phyloP scores from a whole-genome alignment of 1,140 invertebrate genomes.

The Drosophila takahashii region DNA sequence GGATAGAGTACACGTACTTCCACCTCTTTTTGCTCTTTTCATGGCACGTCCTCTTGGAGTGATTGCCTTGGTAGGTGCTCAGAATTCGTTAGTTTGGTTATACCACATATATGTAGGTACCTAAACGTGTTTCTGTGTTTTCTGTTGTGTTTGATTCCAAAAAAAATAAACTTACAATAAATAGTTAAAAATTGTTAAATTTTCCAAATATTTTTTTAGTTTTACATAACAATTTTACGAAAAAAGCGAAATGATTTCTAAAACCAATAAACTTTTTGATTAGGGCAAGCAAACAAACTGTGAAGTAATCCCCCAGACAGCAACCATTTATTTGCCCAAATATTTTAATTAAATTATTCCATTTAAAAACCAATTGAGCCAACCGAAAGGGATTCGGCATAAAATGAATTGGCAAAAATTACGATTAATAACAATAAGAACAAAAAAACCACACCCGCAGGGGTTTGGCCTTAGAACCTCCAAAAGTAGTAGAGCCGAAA shows the following conservation, averaged over 20 bases:
- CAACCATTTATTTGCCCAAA: constrained; percentile 32
- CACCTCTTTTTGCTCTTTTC: constrained; percentile 50
- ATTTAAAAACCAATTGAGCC: constrained; percentile 67
- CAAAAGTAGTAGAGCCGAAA: constrained; percentile 16
- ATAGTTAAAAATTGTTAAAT: neutral
- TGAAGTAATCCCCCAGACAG: constrained; percentile 33
- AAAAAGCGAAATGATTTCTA: no score
- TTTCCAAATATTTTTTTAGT: neutral
- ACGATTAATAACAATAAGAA: constrained; percentile 29
- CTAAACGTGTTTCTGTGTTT: neutral
- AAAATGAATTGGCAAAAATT: constrained; percentile 64
- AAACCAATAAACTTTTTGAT: neutral
- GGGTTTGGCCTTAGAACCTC: constrained; percentile 38
- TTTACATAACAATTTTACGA: no score
- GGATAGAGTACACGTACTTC: constrained; percentile 39
- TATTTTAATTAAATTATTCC: constrained; percentile 48
- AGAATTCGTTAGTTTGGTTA: constrained; percentile 51
- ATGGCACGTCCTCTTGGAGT: constrained; percentile 53
- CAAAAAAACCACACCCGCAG: constrained; percentile 13
- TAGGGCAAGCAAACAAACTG: neutral
- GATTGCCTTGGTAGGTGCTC: constrained; percentile 48
- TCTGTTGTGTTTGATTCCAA: neutral
- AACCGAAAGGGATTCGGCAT: constrained; percentile 32
- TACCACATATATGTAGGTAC: constrained; percentile 1
- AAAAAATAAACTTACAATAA: no score